Base-by-base conservation (phyloP, 2,888 invertebrate species). In the Drosophila atroscutellata region DNA sequence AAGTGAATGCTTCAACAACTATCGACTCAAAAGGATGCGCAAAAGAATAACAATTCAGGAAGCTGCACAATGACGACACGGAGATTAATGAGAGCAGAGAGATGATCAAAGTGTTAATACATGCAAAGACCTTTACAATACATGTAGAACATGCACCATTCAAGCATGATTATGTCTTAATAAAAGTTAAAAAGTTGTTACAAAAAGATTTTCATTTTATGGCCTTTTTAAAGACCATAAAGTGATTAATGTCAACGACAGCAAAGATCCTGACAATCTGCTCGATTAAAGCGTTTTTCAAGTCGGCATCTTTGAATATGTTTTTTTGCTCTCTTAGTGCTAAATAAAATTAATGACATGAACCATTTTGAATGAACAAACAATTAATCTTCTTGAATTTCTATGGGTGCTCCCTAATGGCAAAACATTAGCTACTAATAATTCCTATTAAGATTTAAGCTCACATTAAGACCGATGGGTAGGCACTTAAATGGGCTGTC, bases 381-480 rank as follows among this genome's bases (percentile, higher is more conserved):
- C 86, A 88, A 86, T 88, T 89, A 84, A 86, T 86, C 86, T 86
- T 82, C 62, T 72, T 70, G 80, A 76, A 72, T 72, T 77, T 78
- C 64, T 63, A 52, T 57, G 70, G 55, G 34, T 50, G 18, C 32
- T 24, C 45, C 36, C 51, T 52, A 72, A 65, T 66, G 42, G 18
- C 57, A 37, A 37, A 30, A 34, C 60, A 74, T 68, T 68, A 69
- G 57, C 54, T 64, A 47, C 61, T 70, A 75, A 78, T 78, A 80
- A 80, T 75, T 52, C 54, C 58, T 30, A 79, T 75, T 77, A 52
- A 47, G 75, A 75, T 67, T 79, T 65, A 61, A 72, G 70, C 63
- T 37, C 9, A 9, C 67, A 47, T 30, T 34, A 68, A 57, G 63
- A 60, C 30, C 36, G 62, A 60, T 67, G 59, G 42, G n/a, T 13